Base-by-base conservation (phyloP, 1,140 invertebrate species). In the Drosophila watanabei region DNA sequence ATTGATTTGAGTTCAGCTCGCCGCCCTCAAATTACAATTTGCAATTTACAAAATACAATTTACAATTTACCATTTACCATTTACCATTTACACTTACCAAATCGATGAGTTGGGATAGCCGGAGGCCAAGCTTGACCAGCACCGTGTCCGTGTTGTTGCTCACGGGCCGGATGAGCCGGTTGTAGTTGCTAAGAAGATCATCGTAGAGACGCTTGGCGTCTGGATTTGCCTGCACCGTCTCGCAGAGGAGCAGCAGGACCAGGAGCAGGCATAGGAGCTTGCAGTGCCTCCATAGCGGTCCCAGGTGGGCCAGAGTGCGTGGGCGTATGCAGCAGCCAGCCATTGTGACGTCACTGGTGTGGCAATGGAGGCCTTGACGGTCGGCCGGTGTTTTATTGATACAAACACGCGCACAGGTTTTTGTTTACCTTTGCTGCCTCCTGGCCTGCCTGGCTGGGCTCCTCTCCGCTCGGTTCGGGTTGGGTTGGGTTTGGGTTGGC, bases 151-250 rank as follows among this genome's bases (percentile, higher is more conserved):
- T 98, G 93, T 98, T 98, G 93, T 98, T 98, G 77, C 96, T 96
- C 8, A 99, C 98, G 1, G 98, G 98, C 82, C 98, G 94, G 65
- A 99, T 98, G 37, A 99, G 95, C 76, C 98, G 96, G 94, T 99
- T 99, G 93, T 99, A 99, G 94, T 98, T 98, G 82, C 97, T 98
- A 63, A 99, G 95, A 48, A 99, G 94, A 94, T 99, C 98, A 91
- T 99, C 98, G 93, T 98, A 98, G 32, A 98, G 95, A 62, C 98
- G 95, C 93, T 98, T 98, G 3, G 98, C 98, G 88, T 99, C 97
- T 1, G 97, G 97, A 94, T 98, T 98, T 41, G 94, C 94, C 46
- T 93, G 81, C 7, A 93, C 92, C 2, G 87, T 93, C 54, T 93
- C 92, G 75, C 86, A 92, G 39, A 93, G 61, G 28, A 93, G 56